Evolutionary conservation across 2,113 vertebrate species (phyloP).

Genomic region (Prunella fulvescens): DNA sequence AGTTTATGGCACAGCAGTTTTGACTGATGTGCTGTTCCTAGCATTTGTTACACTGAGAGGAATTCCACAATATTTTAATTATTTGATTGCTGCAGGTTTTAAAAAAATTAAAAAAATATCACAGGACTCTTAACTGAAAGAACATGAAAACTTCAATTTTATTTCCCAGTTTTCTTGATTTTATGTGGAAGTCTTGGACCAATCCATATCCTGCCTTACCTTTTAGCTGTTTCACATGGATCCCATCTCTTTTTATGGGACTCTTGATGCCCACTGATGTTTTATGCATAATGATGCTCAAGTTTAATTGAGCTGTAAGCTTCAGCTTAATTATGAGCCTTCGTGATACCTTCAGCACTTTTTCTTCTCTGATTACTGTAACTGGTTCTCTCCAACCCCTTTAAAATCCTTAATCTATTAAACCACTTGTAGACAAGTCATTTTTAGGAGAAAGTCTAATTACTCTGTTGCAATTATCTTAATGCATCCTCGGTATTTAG

Average conservation of each 20-base stretch:
- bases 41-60: not conserved
- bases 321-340: conserved; percentile 76
- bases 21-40: not conserved
- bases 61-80: not conserved
- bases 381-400: conserved; percentile 54
- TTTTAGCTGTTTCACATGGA: conserved; percentile 63
- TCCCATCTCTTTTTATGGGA: conserved; percentile 62
- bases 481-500: conserved; percentile 51
- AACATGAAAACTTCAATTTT: not conserved
- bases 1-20: not conserved
- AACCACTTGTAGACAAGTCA: conserved; percentile 51
- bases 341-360: conserved; percentile 71
- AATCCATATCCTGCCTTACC: conserved; percentile 49
- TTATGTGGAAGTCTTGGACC: conserved; percentile 12
- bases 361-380: conserved; percentile 70
- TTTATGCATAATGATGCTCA: conserved; percentile 75
- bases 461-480: conserved; percentile 61
- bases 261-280: conserved; percentile 65
- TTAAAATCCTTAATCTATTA: conserved; percentile 69
- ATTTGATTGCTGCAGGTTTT: not conserved
- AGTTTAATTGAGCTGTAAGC: conserved; percentile 78
- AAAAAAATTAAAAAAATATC: not conserved
- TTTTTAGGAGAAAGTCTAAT: conserved; percentile 68
- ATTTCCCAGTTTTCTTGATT: conserved; percentile 30
- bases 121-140: not conserved